Evolutionary conservation across 2,113 vertebrate genomes (phyloP), one percentile per base, ranked within the genome.

Genomic region (Pagrus major): DNA sequence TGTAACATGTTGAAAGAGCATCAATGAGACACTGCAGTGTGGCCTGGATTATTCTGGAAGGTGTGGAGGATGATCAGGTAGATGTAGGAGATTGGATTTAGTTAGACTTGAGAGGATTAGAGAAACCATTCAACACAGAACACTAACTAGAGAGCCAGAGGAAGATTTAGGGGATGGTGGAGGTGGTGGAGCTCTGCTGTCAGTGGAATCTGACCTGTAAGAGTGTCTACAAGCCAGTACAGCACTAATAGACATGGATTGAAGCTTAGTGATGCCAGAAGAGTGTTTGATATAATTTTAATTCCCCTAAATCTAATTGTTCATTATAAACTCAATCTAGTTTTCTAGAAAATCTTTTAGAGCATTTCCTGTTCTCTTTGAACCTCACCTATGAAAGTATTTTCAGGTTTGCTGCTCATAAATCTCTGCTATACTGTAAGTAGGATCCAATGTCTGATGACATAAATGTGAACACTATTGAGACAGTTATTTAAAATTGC

Each of bases 101-200:
- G 77, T 81, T 63, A 59, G 75, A 75, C 78, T 71, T 89, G 76
- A 81, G 79, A 83, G 86, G 91, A 90, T 92, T 88, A 85, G 12
- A 63, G 42, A 61, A 78, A 73, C 39, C 58, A 46, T 81, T 82
- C 54, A 71, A 77, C 58, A 80, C 73, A 66, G 71, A 73, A 86
- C 35, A 83, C 66, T 58, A 51, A 61, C 39, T 64, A 71, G 71
- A 87, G 73, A 56, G 58, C 65, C 58, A 56, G 58, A 58, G 27
- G 64, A 55, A 56, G 67, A 55, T 37, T 41, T 76, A 61, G 78
- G 84, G 70, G 76, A 41, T 68, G 72, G 65, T 63, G 60, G 41
- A 60, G 16, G 16, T 25, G 41, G 18, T 61, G 3, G 60, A 76
- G 49, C 39, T 46, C 41, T 9, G 41, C 59, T 46, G 27, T 42